Percentiles rank a stretch among this genome's conserved stretches.
Evolutionary conservation across 1,140 invertebrate genomes (phyloP).

Genomic region (Cherax destructor): DNA sequence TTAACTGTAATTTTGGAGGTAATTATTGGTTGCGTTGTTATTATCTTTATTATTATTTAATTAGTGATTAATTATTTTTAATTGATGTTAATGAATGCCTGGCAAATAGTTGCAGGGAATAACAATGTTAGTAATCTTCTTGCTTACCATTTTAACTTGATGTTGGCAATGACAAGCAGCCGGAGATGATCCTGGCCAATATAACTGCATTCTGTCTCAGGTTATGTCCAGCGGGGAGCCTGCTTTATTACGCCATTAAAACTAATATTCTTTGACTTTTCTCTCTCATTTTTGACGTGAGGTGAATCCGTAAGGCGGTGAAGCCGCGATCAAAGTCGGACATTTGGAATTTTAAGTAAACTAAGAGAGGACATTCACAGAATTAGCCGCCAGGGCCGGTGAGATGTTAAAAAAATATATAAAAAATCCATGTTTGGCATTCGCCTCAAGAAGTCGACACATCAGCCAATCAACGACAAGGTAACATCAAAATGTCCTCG

Average conservation of each 20-base stretch:
- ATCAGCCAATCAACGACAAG: neutral
- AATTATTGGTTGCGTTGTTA: neutral
- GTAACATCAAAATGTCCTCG: neutral
- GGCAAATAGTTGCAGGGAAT: no score
- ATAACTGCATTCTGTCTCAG: neutral
- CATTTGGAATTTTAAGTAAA: slow-evolving; percentile 8
- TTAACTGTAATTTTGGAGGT: neutral
- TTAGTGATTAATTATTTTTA: no score
- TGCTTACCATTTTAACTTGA: no score
- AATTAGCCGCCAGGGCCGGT: neutral
- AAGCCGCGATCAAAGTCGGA: neutral
- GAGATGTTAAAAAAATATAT: neutral
- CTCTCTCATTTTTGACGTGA: neutral
- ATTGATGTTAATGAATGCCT: no score
- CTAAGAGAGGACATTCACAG: neutral
- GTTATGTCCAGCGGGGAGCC: neutral
- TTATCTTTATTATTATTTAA: neutral
- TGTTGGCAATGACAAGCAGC: neutral
- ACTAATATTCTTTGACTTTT: slow-evolving; percentile 9
- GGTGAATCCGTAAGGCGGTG: neutral
- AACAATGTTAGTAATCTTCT: no score
- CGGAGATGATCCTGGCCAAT: neutral
- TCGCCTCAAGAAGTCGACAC: neutral
- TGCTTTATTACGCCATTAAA: neutral
- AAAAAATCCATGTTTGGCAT: neutral